Evolutionary conservation across 1,140 invertebrate species (phyloP), one percentile per base, ranked within the genome.

Genomic region (Macrostomum lignano): DNA sequence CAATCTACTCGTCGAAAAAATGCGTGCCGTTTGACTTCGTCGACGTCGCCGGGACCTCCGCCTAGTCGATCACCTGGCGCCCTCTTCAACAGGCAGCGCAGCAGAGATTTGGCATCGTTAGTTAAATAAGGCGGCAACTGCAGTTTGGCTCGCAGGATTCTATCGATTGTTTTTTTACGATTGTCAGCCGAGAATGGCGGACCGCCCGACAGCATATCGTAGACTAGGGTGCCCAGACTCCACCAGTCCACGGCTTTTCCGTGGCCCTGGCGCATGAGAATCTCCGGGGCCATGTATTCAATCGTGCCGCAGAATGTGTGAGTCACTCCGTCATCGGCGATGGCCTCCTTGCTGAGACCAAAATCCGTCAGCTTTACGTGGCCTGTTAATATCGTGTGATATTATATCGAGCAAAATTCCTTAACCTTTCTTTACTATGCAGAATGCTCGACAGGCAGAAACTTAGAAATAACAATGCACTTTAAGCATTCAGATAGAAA

Each of bases 281-380:
- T 34, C 31, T 56, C 52, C 6, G 55, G 55, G 13, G 55, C 52
- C 55, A 60, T 59, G 37, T 61, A 63, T 49, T 93, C 84, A 39
- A 93, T 77, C 26, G 84, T 94, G 14, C 86, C 86, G 57, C 86
- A 94, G 60, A 91, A 94, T 13, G 81, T 88, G 60, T 81, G 86
- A 0, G 86, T 74, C 43, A 79, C 64, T 44, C 69, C 68, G 42
- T 72, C 65, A 50, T 68, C 45, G 41, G 75, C n/a, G 41, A 53
- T 82, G 44, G 88, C 77, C 61, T 96, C 51, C 58, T 96, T 98
- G 40, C 78, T 86, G 25, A 96, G 60, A 14, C 88, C 88, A 64
- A 96, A 98, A 56, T 96, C 88, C n/a, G 88, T 96, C 19, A 96
- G 58, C 24, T 81, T 84, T 48, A 96, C 88, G 49, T 96, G 88